Evolutionary conservation across 2,113 vertebrate species (phyloP).

Genomic region (Zeus faber): DNA sequence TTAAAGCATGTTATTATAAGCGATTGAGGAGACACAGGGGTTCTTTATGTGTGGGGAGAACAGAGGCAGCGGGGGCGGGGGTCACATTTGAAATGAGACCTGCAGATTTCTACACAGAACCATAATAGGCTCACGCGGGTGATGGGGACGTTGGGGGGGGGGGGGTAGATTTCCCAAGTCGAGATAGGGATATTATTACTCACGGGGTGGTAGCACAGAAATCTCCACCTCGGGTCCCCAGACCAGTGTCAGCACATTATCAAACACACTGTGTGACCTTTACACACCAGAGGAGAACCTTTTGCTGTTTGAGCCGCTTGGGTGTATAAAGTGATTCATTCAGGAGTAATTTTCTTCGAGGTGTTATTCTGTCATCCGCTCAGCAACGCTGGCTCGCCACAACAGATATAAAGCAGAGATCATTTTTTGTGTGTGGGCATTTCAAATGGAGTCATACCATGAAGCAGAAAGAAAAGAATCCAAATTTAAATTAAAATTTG

Average conservation of each 20-base stretch:
- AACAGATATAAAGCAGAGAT: no score
- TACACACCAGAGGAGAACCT: slow-evolving; percentile 57
- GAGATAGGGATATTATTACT: slow-evolving; percentile 79
- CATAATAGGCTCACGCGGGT: slow-evolving; percentile 71
- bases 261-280: slow-evolving; percentile 73
- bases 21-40: slow-evolving; percentile 70
- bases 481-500: slow-evolving; percentile 56
- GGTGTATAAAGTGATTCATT: slow-evolving; percentile 43
- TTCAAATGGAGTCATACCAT: no score
- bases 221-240: slow-evolving; percentile 74
- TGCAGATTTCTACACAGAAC: slow-evolving; percentile 71
- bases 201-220: slow-evolving; percentile 68
- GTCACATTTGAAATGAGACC: slow-evolving; percentile 74
- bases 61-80: slow-evolving; percentile 36
- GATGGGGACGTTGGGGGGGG: slow-evolving; percentile 68
- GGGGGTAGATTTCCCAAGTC: slow-evolving; percentile 76
- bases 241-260: slow-evolving; percentile 76
- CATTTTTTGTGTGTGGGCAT: slow-evolving; percentile 24
- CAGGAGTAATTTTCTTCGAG: slow-evolving; percentile 48
- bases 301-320: slow-evolving; percentile 48
- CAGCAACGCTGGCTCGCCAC: no score
- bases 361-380: slow-evolving; percentile 47
- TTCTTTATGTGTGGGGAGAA: slow-evolving; percentile 67
- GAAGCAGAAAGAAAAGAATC: slow-evolving; percentile 54
- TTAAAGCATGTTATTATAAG: slow-evolving; percentile 79